These are phyloP conservation scores for Bradysia coprophila DNA, from an alignment of 1,140 invertebrate species.

Conservation along the genomic window DNA sequence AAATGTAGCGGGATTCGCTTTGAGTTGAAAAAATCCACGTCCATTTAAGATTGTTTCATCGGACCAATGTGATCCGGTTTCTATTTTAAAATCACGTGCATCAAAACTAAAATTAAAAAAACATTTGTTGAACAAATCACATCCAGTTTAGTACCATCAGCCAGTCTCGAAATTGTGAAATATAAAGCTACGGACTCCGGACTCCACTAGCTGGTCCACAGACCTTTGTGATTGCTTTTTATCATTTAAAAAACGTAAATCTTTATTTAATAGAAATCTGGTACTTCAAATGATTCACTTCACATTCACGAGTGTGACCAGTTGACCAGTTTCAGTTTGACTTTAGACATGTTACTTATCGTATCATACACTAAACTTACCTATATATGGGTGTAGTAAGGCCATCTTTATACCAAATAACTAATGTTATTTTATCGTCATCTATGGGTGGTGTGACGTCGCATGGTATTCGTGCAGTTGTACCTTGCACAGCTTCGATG, in stretches of 20 bases:
- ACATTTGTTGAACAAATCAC: constrained; percentile 1
- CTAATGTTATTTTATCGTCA: constrained; percentile 43
- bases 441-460: constrained; percentile 39
- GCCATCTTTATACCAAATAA: constrained; percentile 53
- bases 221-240: too few relatives aligned
- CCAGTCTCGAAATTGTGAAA: too few relatives aligned
- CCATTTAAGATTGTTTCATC: constrained; percentile 31
- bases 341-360: too few relatives aligned
- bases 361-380: constrained; percentile 25
- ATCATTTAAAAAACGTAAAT: too few relatives aligned
- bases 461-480: constrained; percentile 42
- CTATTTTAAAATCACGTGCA: constrained; percentile 27
- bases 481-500: constrained; percentile 37
- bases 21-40: constrained; percentile 34
- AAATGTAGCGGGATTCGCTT: constrained; percentile 31
- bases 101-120: constrained; percentile 32
- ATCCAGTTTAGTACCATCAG: constrained; percentile 2
- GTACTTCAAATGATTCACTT: too few relatives aligned
- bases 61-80: constrained; percentile 39
- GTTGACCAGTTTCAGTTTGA: too few relatives aligned
- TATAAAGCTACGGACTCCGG: too few relatives aligned
- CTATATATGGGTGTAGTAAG: constrained; percentile 45
- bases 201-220: too few relatives aligned
- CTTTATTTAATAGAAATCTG: too few relatives aligned
- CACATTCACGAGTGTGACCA: too few relatives aligned